Evolutionary conservation across 2,888 invertebrate species (phyloP), one percentile per base, ranked within the genome.

Genomic region (Trichogramma evanescens): DNA sequence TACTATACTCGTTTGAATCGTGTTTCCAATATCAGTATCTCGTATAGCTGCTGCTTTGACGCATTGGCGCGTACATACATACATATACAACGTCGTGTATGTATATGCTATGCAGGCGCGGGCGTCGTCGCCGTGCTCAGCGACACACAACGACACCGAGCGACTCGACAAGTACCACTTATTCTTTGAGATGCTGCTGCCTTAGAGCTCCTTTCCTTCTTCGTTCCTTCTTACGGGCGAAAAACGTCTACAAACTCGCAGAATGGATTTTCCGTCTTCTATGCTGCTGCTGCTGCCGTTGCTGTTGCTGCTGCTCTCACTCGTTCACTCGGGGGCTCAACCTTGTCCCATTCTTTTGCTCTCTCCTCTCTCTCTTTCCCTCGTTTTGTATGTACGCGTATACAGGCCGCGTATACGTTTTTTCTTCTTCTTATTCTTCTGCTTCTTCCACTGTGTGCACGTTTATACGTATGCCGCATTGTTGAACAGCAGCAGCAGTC

Each of bases 1-100:
- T 26, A 26, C 26, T 26, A 26, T 26, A 26, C 26, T 26, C 26
- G 26, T 26, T 66, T 67, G 65, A 56, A 52, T 69, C 66, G 65
- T 67, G 66, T 71, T 67, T 66, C 62, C 66, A 64, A 66, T 66
- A 65, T 66, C 63, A 64, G 63, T 61, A 59, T 10, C 49, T 9
- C 13, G 49, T 49, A 7, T 49, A 10, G n/a, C 9, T 40, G 59
- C 58, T 59, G 61, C 63, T 65, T 66, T 67, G 66, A 66, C 64
- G 63, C 63, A 67, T 67, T 56, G 63, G 50, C 57, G 56, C 26
- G 26, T 26, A 26, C 26, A 26, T 26, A 26, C 26, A 26, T 13
- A 13, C 13, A 13, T 13, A 13, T 26, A 26, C 26, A 2, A 26
- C 26, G 3, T 26, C 26, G 26, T 26, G 26, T 26, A 26, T 26